These are phyloP conservation scores for Stomatorhinus ivindoensis DNA, from an alignment of 2,113 vertebrate genomes.

Conservation along the genomic window DNA sequence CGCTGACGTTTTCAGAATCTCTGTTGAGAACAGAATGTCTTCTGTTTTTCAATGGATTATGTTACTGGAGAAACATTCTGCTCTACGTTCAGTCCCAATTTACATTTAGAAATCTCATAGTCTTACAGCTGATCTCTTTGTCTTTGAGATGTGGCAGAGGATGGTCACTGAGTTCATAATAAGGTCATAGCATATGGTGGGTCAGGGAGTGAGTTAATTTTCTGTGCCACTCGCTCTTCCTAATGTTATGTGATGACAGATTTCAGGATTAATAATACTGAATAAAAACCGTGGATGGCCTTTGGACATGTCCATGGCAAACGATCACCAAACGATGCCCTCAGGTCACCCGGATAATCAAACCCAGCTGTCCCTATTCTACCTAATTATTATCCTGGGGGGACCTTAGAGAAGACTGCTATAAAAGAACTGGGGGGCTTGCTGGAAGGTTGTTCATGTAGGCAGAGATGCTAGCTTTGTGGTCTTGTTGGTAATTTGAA, in stretches of 20 bases:
- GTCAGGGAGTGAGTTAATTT: background rate
- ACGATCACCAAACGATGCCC: background rate
- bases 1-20: background rate
- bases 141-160: background rate
- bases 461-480: background rate
- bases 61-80: background rate
- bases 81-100: background rate
- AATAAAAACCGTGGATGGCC: background rate
- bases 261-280: background rate
- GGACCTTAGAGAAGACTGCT: background rate
- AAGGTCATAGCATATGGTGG: background rate
- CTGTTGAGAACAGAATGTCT: background rate
- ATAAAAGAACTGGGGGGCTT: background rate
- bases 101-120: background rate
- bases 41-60: background rate
- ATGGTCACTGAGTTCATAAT: background rate
- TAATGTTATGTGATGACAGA: background rate
- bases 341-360: background rate
- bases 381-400: background rate
- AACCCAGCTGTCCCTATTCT: background rate
- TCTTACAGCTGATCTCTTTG: background rate
- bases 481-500: background rate
- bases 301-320: background rate
- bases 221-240: background rate
- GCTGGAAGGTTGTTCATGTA: background rate